Conservation (phyloP, 2,888 invertebrate genomes). For the Phyllotreta striolata region DNA sequence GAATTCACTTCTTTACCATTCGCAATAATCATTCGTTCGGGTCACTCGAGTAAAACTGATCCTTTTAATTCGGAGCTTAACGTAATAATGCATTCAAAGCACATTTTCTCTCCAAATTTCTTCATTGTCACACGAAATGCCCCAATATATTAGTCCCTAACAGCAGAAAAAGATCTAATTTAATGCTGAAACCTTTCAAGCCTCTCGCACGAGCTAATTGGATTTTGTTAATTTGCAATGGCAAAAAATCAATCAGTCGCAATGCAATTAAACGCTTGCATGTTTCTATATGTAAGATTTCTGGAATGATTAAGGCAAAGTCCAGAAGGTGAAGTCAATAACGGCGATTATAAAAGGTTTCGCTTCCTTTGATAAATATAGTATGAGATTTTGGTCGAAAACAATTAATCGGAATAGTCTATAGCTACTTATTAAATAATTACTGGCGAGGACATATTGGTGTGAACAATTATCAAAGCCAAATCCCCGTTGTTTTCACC, state of each 20-base stretch:
- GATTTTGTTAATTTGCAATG: constrained; percentile 47
- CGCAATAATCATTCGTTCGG: constrained; percentile 46
- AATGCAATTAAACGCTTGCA: constrained; percentile 40
- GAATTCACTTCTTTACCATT: constrained; percentile 40
- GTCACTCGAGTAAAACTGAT: constrained; percentile 49
- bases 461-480: no score
- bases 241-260: constrained; percentile 43
- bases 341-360: no score
- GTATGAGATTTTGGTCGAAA: no score
- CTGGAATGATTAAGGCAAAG: constrained; percentile 3
- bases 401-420: no score
- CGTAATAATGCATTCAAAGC: constrained; percentile 49
- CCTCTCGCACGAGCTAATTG: constrained; percentile 41
- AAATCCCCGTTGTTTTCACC: no score
- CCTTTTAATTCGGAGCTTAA: constrained; percentile 49
- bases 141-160: constrained; percentile 40
- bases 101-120: constrained; percentile 48
- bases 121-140: constrained; percentile 47
- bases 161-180: constrained; percentile 37
- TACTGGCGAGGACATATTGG: no score
- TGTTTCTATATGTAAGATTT: constrained; percentile 21
- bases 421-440: no score
- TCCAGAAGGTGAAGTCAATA: not conserved
- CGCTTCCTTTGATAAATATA: no score
- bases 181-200: constrained; percentile 43